Percentiles rank a stretch among this genome's conserved stretches.
phyloP scores from a whole-genome alignment of 2,888 invertebrate species.

The Cheilosia impressa region DNA sequence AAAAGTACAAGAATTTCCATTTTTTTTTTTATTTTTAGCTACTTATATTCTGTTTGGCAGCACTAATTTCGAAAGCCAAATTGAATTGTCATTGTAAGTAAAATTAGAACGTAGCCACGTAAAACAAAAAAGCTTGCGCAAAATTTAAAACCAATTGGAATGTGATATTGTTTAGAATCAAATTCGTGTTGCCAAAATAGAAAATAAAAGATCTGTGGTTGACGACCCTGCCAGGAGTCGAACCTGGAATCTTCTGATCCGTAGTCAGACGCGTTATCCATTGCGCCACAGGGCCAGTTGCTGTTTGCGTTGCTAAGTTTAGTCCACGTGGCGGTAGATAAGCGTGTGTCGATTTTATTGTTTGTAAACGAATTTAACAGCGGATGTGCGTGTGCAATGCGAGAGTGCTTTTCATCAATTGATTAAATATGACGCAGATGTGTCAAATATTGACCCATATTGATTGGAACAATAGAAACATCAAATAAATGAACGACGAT shows the following conservation, averaged over 20 bases:
- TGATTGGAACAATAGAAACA: conserved; percentile 1
- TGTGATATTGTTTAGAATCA: conserved; percentile 1
- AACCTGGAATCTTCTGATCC: conserved; percentile 78
- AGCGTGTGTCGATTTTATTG: background rate
- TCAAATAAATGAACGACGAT: background rate
- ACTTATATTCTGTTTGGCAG: conserved; percentile 73
- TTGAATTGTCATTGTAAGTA: conserved; percentile 73
- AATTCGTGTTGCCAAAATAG: conserved; percentile 70
- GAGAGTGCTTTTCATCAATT: conserved; percentile 1
- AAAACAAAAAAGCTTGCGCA: conserved; percentile 14
- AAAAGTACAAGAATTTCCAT: conserved; percentile 69
- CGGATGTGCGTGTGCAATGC: background rate
- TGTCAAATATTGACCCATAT: conserved; percentile 22
- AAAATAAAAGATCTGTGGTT: conserved; percentile 4
- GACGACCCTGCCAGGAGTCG: conserved; percentile 78
- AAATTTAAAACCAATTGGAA: conserved; percentile 35
- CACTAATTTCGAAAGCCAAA: conserved; percentile 75
- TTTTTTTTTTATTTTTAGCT: conserved; percentile 75
- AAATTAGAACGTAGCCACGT: conserved; percentile 56
- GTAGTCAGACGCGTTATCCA: conserved; percentile 78
- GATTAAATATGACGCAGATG: conserved; percentile 19
- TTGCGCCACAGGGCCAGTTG: conserved; percentile 77
- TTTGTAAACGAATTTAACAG: background rate
- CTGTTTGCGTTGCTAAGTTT: background rate
- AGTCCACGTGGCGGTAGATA: conserved; percentile 25